These are phyloP conservation scores for Agapornis roseicollis DNA, from an alignment of 2,113 vertebrate species.

Conservation along the genomic window DNA sequence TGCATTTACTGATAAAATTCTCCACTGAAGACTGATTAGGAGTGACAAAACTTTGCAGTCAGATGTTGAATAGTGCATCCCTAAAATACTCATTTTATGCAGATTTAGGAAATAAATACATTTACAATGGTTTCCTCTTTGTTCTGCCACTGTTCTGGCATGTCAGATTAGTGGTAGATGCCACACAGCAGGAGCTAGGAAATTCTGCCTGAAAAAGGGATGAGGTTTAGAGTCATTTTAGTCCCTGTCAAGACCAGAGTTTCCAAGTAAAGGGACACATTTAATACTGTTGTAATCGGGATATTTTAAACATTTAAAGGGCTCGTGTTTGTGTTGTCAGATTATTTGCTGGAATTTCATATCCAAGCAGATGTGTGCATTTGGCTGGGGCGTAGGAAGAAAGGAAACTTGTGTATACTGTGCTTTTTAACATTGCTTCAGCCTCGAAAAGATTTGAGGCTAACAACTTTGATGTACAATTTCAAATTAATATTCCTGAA, in stretches of 20 bases:
- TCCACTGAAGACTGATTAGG: conserved; percentile 30
- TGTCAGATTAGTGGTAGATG: conserved; percentile 67
- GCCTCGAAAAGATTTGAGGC: not conserved
- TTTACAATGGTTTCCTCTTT: conserved; percentile 59
- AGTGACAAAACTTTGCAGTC: conserved; percentile 54
- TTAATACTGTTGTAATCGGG: conserved; percentile 72
- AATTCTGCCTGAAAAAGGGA: conserved; percentile 60
- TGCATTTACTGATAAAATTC: conserved; percentile 53
- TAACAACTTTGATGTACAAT: not conserved
- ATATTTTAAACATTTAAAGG: conserved; percentile 61
- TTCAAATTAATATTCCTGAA: not conserved
- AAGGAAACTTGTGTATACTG: not conserved
- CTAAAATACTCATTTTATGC: conserved; percentile 59
- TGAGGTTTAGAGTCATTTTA: conserved; percentile 65
- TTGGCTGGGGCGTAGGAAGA: not conserved
- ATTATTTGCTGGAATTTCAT: conserved; percentile 52
- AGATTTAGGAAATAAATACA: conserved; percentile 73
- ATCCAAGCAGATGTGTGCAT: not conserved
- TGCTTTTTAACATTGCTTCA: not conserved
- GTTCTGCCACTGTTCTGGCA: conserved; percentile 61
- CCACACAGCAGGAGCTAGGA: conserved; percentile 62
- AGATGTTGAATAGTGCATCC: conserved; percentile 44
- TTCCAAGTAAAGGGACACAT: conserved; percentile 56
- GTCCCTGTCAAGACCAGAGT: conserved; percentile 58
- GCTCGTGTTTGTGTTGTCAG: conserved; percentile 57